Conservation (phyloP, 2,113 vertebrate genomes). For the Bostrychus sinensis region DNA sequence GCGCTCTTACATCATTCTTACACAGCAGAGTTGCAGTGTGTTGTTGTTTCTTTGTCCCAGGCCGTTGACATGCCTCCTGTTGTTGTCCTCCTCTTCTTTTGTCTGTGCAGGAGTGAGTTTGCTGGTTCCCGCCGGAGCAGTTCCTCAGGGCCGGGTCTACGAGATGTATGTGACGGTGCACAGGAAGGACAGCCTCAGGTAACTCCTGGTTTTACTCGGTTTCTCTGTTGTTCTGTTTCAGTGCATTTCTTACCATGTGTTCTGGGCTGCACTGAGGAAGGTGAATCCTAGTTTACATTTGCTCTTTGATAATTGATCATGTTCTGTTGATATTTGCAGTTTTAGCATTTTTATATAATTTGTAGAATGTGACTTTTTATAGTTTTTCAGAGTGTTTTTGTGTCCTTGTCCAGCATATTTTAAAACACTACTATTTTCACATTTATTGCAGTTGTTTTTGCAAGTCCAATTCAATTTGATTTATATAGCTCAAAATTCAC, state of each 20-base stretch:
- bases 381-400: too few relatives aligned
- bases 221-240: conserved; percentile 12
- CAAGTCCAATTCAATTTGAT: too few relatives aligned
- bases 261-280: conserved; percentile 9
- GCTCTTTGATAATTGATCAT: too few relatives aligned
- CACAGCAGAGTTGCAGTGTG: neutral
- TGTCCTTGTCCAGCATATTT: too few relatives aligned
- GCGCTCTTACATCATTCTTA: neutral
- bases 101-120: conserved; percentile 89
- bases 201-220: conserved; percentile 34
- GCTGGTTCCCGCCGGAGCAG: conserved; percentile 94
- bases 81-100: conserved; percentile 26
- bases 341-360: too few relatives aligned
- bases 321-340: too few relatives aligned
- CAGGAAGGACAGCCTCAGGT: conserved; percentile 98
- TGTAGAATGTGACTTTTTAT: too few relatives aligned
- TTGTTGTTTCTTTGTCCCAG: neutral
- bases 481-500: too few relatives aligned
- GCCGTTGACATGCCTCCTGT: conserved; percentile 30
- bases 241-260: conserved; percentile 11
- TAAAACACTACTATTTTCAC: too few relatives aligned
- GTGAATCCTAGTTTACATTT: conserved; percentile 31
- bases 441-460: too few relatives aligned
- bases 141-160: conserved; percentile 95
- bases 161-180: conserved; percentile 99